Evolutionary conservation across 2,797 vertebrate genomes (phyloP).

Genomic region (Toxotes lorentzi): DNA sequence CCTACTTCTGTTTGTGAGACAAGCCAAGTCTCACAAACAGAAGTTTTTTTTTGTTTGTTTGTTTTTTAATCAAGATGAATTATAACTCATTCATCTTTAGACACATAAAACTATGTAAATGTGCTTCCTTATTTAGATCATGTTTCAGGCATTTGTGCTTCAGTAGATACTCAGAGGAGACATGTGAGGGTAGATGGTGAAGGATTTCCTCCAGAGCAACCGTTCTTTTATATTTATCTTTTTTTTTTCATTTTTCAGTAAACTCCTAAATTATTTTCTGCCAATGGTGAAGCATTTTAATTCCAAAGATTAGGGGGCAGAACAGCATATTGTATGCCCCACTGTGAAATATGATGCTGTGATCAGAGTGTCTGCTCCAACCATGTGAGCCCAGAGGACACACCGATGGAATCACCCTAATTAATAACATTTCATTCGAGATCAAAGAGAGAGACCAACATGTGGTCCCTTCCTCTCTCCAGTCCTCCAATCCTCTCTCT

Average conservation of each 20-base stretch:
- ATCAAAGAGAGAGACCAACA: conserved; percentile 57
- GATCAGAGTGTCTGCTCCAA: conserved; percentile 41
- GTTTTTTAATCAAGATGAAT: background rate
- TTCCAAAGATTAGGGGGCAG: background rate
- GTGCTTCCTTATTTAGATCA: background rate
- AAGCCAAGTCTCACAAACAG: too few species aligned
- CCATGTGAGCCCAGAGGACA: conserved; percentile 23
- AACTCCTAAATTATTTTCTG: too few species aligned
- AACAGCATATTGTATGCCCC: conserved; percentile 1
- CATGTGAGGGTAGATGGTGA: background rate
- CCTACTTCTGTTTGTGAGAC: conserved; percentile 35
- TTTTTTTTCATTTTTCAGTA: too few species aligned
- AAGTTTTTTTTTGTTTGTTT: background rate
- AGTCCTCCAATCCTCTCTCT: conserved; percentile 18
- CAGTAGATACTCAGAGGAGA: background rate
- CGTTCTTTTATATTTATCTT: background rate
- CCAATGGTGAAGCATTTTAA: background rate
- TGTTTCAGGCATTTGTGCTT: background rate
- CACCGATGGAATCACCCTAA: conserved; percentile 46
- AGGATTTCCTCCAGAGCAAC: too few species aligned
- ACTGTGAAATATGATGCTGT: conserved; percentile 31
- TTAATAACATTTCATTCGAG: conserved; percentile 55
- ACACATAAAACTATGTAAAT: background rate
- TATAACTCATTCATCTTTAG: background rate
- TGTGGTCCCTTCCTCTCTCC: conserved; percentile 20